These are phyloP conservation scores for Bradynema listronoti DNA, from an alignment of 1,140 invertebrate genomes.

Conservation along the genomic window DNA sequence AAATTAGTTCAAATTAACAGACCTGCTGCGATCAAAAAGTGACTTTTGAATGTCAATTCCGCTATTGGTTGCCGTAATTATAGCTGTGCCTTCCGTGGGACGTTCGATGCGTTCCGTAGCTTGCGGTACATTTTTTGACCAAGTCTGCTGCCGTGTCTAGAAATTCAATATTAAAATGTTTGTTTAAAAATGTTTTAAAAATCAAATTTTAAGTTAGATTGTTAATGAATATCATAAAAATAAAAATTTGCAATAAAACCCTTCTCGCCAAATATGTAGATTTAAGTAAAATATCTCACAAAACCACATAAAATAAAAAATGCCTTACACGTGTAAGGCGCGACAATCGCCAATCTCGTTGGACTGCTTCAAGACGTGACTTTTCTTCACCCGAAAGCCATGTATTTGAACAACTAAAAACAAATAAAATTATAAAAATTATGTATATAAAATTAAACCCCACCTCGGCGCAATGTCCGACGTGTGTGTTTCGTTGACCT, in stretches of 20 bases:
- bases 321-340: conserved; percentile 41
- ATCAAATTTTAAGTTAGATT: not conserved
- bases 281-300: not conserved
- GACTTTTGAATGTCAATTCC: conserved; percentile 21
- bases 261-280: not conserved
- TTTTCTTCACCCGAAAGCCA: conserved; percentile 49
- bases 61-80: conserved; percentile 1
- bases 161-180: not conserved
- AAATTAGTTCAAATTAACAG: conserved; percentile 18
- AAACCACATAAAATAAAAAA: not conserved
- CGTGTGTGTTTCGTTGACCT: not conserved
- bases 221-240: not conserved
- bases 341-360: conserved; percentile 53
- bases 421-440: not conserved
- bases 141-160: conserved; percentile 23
- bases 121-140: conserved; percentile 22
- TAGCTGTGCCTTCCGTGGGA: not conserved
- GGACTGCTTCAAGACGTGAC: conserved; percentile 53
- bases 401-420: conserved; percentile 29
- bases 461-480: not conserved
- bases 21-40: conserved; percentile 32
- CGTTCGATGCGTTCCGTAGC: not conserved
- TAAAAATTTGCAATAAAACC: not conserved
- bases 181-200: not conserved
- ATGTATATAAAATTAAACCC: not conserved